Evolutionary conservation across 2,113 vertebrate species (phyloP).

Genomic region (Takifugu flavidus): DNA sequence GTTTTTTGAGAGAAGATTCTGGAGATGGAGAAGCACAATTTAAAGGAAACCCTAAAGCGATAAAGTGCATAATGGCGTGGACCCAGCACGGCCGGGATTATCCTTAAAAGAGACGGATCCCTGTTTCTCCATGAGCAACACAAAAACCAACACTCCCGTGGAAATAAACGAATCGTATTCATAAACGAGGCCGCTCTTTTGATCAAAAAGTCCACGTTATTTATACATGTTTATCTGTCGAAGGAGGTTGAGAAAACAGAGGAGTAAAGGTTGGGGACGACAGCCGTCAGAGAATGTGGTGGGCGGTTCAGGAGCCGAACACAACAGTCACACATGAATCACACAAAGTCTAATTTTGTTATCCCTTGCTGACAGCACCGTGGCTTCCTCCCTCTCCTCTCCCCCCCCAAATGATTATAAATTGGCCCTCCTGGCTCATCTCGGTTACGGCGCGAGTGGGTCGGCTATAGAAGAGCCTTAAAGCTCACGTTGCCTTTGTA

Average conservation of each 20-base stretch:
- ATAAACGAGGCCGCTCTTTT: no score
- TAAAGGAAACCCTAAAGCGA: slow-evolving; percentile 68
- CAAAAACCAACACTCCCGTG: no score
- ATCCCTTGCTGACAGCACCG: slow-evolving; percentile 63
- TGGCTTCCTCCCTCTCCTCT: slow-evolving; percentile 55
- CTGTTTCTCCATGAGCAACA: slow-evolving; percentile 2
- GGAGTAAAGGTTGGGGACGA: slow-evolving; percentile 15
- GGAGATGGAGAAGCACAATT: slow-evolving; percentile 34
- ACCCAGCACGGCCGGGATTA: slow-evolving; percentile 5
- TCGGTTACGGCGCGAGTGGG: slow-evolving; percentile 45
- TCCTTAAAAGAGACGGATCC: background rate
- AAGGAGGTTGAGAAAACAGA: slow-evolving; percentile 18
- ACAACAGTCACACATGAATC: slow-evolving; percentile 65
- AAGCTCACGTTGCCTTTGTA: slow-evolving; percentile 28
- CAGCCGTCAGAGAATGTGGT: slow-evolving; percentile 24
- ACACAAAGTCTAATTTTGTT: slow-evolving; percentile 73
- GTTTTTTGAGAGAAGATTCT: slow-evolving; percentile 26
- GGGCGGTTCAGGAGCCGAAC: slow-evolving; percentile 42
- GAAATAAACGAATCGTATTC: no score
- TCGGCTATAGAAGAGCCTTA: slow-evolving; percentile 52
- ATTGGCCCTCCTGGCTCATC: slow-evolving; percentile 56
- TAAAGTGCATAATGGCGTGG: slow-evolving; percentile 22
- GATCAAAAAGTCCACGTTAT: background rate
- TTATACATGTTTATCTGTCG: background rate
- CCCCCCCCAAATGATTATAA: slow-evolving; percentile 73